A percentile compares a stretch with the other conserved stretches of the same genome.
These are phyloP conservation scores for Neotoxoptera formosana DNA, from an alignment of 1,140 invertebrate species.

Conservation along the genomic window DNA sequence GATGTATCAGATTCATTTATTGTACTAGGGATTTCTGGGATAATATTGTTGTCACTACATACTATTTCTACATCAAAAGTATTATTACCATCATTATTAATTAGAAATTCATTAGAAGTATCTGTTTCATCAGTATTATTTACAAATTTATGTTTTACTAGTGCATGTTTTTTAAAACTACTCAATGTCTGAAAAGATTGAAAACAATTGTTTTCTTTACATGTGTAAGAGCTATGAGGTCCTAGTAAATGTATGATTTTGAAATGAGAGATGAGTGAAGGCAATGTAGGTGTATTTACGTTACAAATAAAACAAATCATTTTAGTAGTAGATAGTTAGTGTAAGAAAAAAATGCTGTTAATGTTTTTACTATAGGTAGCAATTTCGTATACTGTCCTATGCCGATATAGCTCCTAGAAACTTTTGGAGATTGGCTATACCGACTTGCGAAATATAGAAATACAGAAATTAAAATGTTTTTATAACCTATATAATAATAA, in stretches of 20 bases:
- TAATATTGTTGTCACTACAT: background rate
- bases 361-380: too few relatives aligned
- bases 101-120: background rate
- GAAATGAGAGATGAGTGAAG: background rate
- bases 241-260: constrained; percentile 9
- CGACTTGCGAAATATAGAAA: too few relatives aligned
- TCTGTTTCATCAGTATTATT: background rate
- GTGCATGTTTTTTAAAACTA: constrained; percentile 12
- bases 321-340: background rate
- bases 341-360: too few relatives aligned
- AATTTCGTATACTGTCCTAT: too few relatives aligned
- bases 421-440: too few relatives aligned
- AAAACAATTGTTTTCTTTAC: background rate
- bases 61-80: background rate
- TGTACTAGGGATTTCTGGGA: background rate
- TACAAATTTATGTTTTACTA: background rate
- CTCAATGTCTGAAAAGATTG: constrained; percentile 4
- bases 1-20: background rate
- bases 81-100: background rate
- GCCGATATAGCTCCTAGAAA: too few relatives aligned
- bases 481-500: too few relatives aligned
- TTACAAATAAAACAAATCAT: background rate
- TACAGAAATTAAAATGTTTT: too few relatives aligned
- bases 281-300: background rate
- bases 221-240: background rate